Conservation (phyloP, 2,797 vertebrate genomes). For the Hemitrygon akajei region DNA sequence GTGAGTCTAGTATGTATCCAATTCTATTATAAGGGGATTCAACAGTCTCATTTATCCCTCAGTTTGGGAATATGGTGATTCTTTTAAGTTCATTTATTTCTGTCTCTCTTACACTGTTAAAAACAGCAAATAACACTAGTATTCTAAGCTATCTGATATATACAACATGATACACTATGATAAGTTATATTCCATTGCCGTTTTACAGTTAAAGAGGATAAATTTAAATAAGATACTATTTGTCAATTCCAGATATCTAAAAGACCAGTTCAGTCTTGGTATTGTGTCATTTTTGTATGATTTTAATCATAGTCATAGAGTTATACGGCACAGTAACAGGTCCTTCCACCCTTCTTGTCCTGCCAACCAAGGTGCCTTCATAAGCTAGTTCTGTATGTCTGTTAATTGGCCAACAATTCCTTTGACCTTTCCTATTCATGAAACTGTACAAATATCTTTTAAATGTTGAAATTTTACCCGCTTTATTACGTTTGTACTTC, state of each 20-base stretch:
- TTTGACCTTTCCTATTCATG: no score
- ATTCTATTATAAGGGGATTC: neutral
- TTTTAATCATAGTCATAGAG: neutral
- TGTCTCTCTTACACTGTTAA: neutral
- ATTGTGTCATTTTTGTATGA: neutral
- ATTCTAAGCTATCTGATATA: no score
- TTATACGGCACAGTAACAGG: no score
- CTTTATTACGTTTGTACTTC: no score
- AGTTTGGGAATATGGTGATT: neutral
- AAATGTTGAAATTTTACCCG: no score
- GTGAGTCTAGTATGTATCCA: slow-evolving; percentile 78
- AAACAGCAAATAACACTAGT: neutral
- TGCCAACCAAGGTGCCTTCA: no score
- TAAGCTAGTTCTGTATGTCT: no score
- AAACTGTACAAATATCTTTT: no score
- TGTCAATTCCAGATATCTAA: neutral
- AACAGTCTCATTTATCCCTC: neutral
- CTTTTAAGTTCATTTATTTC: neutral
- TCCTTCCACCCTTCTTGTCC: no score
- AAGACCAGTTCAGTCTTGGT: neutral
- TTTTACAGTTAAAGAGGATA: no score
- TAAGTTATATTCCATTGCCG: neutral
- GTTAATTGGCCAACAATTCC: no score
- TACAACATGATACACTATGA: neutral
- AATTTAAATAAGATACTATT: neutral